Evolutionary conservation across 2,888 invertebrate species (phyloP).

Genomic region (Baronia brevicornis): DNA sequence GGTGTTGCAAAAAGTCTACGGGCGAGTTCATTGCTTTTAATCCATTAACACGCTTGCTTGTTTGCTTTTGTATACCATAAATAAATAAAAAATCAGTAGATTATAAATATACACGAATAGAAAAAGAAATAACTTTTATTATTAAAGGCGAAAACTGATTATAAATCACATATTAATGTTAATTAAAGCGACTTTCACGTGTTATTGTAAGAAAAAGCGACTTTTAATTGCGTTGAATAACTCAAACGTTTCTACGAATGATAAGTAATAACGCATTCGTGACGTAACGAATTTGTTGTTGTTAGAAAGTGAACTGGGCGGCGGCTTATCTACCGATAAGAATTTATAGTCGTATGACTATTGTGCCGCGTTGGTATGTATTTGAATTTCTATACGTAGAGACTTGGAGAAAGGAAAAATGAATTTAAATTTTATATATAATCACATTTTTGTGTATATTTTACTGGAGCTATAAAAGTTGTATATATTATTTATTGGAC

Average conservation of each 20-base stretch:
- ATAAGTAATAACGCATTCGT: slow-evolving; percentile 11
- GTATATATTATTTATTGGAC: slow-evolving; percentile 5
- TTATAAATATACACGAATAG: too few species aligned
- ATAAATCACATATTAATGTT: slow-evolving; percentile 5
- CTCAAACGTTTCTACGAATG: too few species aligned
- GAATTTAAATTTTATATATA: slow-evolving; percentile 7
- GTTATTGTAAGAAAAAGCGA: slow-evolving; percentile 6
- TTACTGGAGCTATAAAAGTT: slow-evolving; percentile 7
- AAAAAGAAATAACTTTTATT: not conserved
- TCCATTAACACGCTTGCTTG: too few species aligned
- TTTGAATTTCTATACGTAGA: slow-evolving; percentile 19
- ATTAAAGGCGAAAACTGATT: slow-evolving; percentile 2
- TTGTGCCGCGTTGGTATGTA: slow-evolving; percentile 30
- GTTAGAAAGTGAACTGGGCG: slow-evolving; percentile 26
- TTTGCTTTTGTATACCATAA: too few species aligned
- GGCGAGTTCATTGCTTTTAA: too few species aligned
- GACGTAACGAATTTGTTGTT: slow-evolving; percentile 14
- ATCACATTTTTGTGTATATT: slow-evolving; percentile 9
- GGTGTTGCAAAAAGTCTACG: too few species aligned
- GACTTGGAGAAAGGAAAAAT: slow-evolving; percentile 5
- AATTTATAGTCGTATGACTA: slow-evolving; percentile 33
- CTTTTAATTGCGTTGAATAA: slow-evolving; percentile 13
- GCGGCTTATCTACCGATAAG: slow-evolving; percentile 43
- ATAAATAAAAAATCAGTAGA: too few species aligned
- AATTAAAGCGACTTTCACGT: slow-evolving; percentile 14